Evolutionary conservation across 37 sponge, comb jelly and placozoan genomes (phyloP), one percentile per base, ranked within the genome.

Genomic region (Tethya wilhelma): DNA sequence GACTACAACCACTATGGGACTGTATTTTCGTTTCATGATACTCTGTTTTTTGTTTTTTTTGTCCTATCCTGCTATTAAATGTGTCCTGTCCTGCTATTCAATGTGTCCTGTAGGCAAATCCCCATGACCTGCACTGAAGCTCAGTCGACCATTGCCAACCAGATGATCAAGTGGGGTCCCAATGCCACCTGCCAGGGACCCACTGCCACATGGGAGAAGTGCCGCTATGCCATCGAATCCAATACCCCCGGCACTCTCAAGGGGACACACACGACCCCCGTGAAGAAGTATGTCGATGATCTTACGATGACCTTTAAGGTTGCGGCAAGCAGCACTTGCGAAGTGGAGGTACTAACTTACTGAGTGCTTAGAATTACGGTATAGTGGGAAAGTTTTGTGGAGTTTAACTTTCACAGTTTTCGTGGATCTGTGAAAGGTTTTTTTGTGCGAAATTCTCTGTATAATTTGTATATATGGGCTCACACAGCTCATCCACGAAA

Each of bases 231-330:
- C 53, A 9, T 14, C 53, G 9, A 9, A 49, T 14, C 40, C 25
- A 39, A 26, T 25, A 9, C 32, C 14, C 32, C 38, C 26, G 26
- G 11, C 78, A 88, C 78, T 34, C 75, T 93, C 25, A 64, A 72
- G 41, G 82, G 55, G 2, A 86, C 82, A 1, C 93, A 93, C 69
- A 74, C 82, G 4, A 93, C 93, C 68, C 93, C 93, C 20, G 79
- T 73, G 30, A 38, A 93, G 20, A 81, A 86, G 39, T 93, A 93
- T 44, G 79, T 86, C 22, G 93, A 93, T 59, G 91, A 89, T 37
- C 74, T 86, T 5, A 82, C 67, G 22, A 59, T 93, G 62, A 34
- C 37, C 6, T 72, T 93, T 44, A 40, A 56, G 0, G 32, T 8
- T 26, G 30, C 33, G 19, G 14, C 64, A 58, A 26, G 37, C 6